Base-by-base conservation (phyloP, 2,888 invertebrate species). In the Andricus quercusramuli region DNA sequence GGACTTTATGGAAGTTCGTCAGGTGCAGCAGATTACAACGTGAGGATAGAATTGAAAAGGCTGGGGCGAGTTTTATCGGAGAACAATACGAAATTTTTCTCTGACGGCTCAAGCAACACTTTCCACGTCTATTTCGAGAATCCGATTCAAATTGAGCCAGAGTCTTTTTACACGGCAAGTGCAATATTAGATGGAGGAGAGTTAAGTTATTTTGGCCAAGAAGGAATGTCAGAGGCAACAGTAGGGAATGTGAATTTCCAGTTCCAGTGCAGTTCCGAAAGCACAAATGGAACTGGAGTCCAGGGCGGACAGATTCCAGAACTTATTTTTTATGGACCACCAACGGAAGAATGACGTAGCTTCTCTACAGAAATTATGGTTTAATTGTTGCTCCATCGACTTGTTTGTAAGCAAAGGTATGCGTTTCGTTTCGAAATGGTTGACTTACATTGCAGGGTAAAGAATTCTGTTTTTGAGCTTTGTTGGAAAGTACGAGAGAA, bases 291-390 rank as follows among this genome's bases (percentile, higher is more conserved):
- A 74, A 99, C 99, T 1, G 98, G 98, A 13, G 98, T 99, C 6
- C 98, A 99, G 93, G 99, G 99, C 70, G 99, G 99, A 65, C 99
- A 99, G 93, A 99, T 99, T 90, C 99, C 99, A 4, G 99, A 99
- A 94, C 94, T 99, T 82, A 98, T 99, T 89, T 99, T 98, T 93
- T 99, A 98, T 90, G 98, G 98, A 59, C 97, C 98, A 29, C 95
- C 96, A 59, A 94, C 95, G 80, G 92, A 92, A 64, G 92, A 92
- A 85, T 92, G 90, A 92, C 88, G 88, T 83, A 88, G 86, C 80
- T 85, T 85, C 81, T 83, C 70, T n/a, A 83, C 85, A 47, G 87
- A 86, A 62, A 84, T 89, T 80, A 86, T 88, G 87, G 86, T 88
- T 79, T 87, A 86, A 89, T 68, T 82, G 74, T 76, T 78, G 65